These are phyloP conservation scores for Drosophila ironensis DNA, from an alignment of 1,140 invertebrate species.

Conservation along the genomic window DNA sequence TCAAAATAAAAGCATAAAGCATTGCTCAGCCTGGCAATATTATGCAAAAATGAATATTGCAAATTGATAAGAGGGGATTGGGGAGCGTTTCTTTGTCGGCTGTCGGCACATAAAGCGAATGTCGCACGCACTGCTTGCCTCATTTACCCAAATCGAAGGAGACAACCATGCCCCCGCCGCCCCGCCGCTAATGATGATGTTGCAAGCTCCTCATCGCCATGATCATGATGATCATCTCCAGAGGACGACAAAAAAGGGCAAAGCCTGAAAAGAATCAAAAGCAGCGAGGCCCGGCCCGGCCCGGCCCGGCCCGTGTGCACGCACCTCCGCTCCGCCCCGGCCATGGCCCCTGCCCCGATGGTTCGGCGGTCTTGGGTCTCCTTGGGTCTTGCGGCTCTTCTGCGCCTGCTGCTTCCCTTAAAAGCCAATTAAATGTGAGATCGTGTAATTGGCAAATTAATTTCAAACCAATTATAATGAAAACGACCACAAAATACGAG, in stretches of 20 bases:
- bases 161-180: constrained; percentile 34
- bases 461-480: constrained; percentile 82
- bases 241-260: constrained; percentile 65
- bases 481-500: constrained; percentile 71
- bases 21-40: constrained; percentile 52
- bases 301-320: too few relatives aligned
- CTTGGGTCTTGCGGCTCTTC: neutral
- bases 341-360: too few relatives aligned
- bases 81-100: constrained; percentile 39
- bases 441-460: constrained; percentile 82
- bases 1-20: too few relatives aligned
- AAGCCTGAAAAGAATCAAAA: constrained; percentile 48
- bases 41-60: constrained; percentile 79
- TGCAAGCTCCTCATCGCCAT: constrained; percentile 15
- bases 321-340: constrained; percentile 22
- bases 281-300: too few relatives aligned
- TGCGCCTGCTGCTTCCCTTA: constrained; percentile 38
- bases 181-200: constrained; percentile 55
- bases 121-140: constrained; percentile 77
- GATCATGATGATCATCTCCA: constrained; percentile 23
- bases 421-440: constrained; percentile 82
- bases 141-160: constrained; percentile 76
- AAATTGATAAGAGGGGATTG: constrained; percentile 53
- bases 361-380: too few relatives aligned
- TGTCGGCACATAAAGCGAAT: constrained; percentile 78